Percentiles rank a stretch among this genome's conserved stretches.
These are phyloP conservation scores for Archips xylosteana DNA, from an alignment of 2,888 invertebrate species.

Conservation along the genomic window DNA sequence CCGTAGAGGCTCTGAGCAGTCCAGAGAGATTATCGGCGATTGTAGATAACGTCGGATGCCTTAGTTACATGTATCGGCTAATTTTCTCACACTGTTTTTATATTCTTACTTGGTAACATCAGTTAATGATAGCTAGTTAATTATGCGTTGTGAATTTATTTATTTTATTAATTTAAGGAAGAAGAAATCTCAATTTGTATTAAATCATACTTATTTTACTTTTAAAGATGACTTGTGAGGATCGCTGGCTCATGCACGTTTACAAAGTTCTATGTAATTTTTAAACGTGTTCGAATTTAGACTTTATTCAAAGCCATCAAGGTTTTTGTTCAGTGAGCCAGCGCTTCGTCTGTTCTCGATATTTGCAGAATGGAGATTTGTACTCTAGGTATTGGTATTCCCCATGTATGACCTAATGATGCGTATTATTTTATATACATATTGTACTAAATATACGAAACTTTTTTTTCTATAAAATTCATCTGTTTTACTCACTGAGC, in stretches of 20 bases:
- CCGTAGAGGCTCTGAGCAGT: too few relatives aligned
- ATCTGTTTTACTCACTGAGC: not conserved
- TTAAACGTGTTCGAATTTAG: not conserved
- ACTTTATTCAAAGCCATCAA: not conserved
- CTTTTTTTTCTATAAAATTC: slow-evolving; percentile 24
- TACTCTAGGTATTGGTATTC: not conserved
- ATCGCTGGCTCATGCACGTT: not conserved
- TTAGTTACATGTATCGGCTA: too few relatives aligned
- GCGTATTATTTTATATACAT: slow-evolving; percentile 39
- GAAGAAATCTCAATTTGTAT: not conserved
- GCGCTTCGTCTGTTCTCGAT: not conserved
- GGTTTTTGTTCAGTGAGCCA: not conserved
- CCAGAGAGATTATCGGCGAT: too few relatives aligned
- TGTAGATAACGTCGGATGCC: too few relatives aligned
- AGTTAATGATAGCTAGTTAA: not conserved
- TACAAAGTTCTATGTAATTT: not conserved
- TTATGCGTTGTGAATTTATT: slow-evolving; percentile 4
- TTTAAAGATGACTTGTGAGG: not conserved
- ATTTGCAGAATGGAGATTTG: not conserved
- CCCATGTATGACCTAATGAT: slow-evolving; percentile 21
- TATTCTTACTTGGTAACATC: too few relatives aligned
- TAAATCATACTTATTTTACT: not conserved
- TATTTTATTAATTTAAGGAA: slow-evolving; percentile 1
- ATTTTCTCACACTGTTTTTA: too few relatives aligned
- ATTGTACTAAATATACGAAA: slow-evolving; percentile 33